Evolutionary conservation across 2,888 invertebrate genomes (phyloP).

Genomic region (Nomada goodeniana): DNA sequence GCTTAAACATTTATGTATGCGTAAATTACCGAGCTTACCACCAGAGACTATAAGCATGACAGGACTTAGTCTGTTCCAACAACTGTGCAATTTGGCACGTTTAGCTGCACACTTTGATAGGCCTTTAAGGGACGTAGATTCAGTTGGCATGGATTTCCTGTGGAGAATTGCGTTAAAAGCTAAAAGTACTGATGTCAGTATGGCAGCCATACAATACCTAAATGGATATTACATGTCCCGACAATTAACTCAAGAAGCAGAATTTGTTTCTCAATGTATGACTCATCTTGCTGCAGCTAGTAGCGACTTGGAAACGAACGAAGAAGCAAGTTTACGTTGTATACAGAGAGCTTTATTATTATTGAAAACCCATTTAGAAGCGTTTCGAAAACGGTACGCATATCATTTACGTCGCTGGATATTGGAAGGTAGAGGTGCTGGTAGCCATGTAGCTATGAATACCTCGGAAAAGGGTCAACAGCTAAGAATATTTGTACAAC

Average conservation of each 20-base stretch:
- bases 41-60: constrained; percentile 97
- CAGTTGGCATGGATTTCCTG: constrained; percentile 95
- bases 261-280: constrained; percentile 97
- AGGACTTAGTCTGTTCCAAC: constrained; percentile 95
- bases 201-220: constrained; percentile 97
- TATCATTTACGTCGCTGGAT: constrained; percentile 96
- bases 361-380: constrained; percentile 96
- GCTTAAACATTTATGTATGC: constrained; percentile 93
- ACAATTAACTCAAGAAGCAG: constrained; percentile 95
- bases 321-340: constrained; percentile 93
- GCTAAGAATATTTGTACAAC: constrained; percentile 93
- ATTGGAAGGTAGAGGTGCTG: constrained; percentile 91
- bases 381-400: constrained; percentile 94
- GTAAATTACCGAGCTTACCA: constrained; percentile 94
- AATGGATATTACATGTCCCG: constrained; percentile 98
- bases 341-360: constrained; percentile 95
- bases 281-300: constrained; percentile 94
- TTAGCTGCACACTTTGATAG: constrained; percentile 88
- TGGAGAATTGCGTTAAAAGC: constrained; percentile 97
- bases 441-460: constrained; percentile 90
- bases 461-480: constrained; percentile 87
- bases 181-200: constrained; percentile 96
- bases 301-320: constrained; percentile 87
- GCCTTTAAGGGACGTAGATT: constrained; percentile 85
- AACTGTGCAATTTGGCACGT: constrained; percentile 94